Evolutionary conservation across 2,797 vertebrate species (phyloP), one percentile per base, ranked within the genome.

Genomic region (Staurois parvus): DNA sequence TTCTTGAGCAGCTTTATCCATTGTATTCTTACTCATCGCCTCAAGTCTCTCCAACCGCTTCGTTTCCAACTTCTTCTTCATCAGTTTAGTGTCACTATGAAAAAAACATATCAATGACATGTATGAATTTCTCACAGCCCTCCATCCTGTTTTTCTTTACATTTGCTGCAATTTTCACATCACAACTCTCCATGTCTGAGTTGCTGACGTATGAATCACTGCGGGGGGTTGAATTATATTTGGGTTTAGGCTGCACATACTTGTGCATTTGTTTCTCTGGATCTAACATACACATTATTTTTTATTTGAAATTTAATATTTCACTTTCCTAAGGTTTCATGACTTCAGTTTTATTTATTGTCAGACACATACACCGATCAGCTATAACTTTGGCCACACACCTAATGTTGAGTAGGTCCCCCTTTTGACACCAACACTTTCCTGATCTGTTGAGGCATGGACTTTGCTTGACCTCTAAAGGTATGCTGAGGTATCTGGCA

Each of bases 81-180:
- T 90, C 70, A 96, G 96, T 92, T 95, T 98, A 87, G 92, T 90
- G 83, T 96, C 95, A 85, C 97, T 98, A 92, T 26, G 87, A 88
- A 89, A 87, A n/a, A 91, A 72, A 89, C 85, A 81, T 80, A 81
- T 64, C 28, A 67, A 24, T 86, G 56, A 79, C 56, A 48, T 15
- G 10, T 17, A 29, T 66, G 42, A n/a, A 81, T 62, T 42, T 56
- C 40, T 67, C 37, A n/a, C 59, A 12, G 21, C 37, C 84, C 45
- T 67, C 37, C 15, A 29, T 24, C 19, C 26, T 29, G 83, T 59
- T 72, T 85, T 75, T 76, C n/a, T 48, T 21, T 37, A 66, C 24
- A 29, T 37, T 37, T 42, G 69, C 56, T 29, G 12, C 19, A 26
- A 30, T 70, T 40, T 72, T 45, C 68, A 34, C 12, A 7, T 24